Evolutionary conservation across 2,113 vertebrate species (phyloP).

Genomic region (Riparia riparia): DNA sequence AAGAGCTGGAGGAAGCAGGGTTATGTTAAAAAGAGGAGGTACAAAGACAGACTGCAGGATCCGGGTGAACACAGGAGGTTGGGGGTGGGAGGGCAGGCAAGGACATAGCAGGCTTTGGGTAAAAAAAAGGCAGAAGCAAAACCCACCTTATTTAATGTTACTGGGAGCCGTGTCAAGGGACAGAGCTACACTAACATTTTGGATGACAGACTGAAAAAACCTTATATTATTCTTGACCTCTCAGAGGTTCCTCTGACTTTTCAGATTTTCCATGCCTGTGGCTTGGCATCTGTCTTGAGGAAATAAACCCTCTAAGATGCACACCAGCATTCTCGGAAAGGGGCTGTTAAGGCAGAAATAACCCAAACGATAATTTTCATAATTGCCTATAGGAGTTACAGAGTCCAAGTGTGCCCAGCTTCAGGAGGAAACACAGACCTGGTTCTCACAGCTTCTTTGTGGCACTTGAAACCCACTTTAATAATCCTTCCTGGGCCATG

Average conservation of each 20-base stretch:
- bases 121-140: background rate
- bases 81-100: background rate
- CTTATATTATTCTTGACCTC: background rate
- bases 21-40: background rate
- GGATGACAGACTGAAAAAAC: background rate
- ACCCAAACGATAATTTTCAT: background rate
- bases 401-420: background rate
- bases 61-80: background rate
- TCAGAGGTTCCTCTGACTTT: background rate
- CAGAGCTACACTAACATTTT: background rate
- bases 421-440: background rate
- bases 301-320: background rate
- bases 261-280: background rate
- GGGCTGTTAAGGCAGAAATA: background rate
- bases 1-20: background rate
- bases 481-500: background rate
- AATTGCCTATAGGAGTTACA: background rate
- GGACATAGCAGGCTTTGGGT: background rate
- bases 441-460: background rate
- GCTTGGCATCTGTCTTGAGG: background rate
- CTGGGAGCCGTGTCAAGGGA: background rate
- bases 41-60: background rate
- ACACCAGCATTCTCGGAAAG: background rate
- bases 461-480: background rate
- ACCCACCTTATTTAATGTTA: fast-evolving